Percentiles rank a stretch among this genome's conserved stretches.
These are phyloP conservation scores for Karalla daura DNA, from an alignment of 2,797 vertebrate species.

Conservation along the genomic window DNA sequence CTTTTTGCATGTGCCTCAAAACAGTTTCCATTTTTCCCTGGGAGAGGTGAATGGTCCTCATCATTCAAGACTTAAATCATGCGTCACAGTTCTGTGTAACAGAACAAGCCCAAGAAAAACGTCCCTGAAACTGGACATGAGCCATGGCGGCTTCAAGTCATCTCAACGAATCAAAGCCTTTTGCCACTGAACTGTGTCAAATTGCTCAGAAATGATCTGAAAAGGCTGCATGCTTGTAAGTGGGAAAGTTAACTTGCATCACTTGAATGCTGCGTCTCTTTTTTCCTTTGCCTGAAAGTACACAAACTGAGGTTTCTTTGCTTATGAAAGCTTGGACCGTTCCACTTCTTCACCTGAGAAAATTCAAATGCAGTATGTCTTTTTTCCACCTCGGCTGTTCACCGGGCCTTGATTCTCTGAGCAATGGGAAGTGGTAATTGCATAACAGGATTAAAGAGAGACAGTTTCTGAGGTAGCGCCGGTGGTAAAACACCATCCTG, in stretches of 20 bases:
- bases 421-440: constrained; percentile 33
- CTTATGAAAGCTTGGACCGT: background rate
- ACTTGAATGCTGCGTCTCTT: background rate
- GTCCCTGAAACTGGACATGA: constrained; percentile 12
- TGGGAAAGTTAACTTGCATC: constrained; percentile 12
- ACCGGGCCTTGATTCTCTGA: constrained; percentile 26
- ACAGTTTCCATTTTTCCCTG: background rate
- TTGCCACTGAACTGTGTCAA: constrained; percentile 9
- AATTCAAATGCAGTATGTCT: constrained; percentile 19
- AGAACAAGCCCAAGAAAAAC: background rate
- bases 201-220: constrained; percentile 21
- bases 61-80: constrained; percentile 16
- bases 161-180: constrained; percentile 46
- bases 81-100: background rate
- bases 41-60: background rate
- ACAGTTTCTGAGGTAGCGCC: constrained; percentile 25
- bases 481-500: constrained; percentile 47
- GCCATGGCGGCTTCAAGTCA: constrained; percentile 11
- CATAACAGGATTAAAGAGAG: constrained; percentile 48
- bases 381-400: constrained; percentile 17
- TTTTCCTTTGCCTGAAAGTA: constrained; percentile 11
- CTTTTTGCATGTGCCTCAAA: background rate
- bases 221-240: background rate
- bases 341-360: constrained; percentile 8
- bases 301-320: constrained; percentile 25